phyloP scores from a whole-genome alignment of 2,888 invertebrate genomes.

The Alitta virens region DNA sequence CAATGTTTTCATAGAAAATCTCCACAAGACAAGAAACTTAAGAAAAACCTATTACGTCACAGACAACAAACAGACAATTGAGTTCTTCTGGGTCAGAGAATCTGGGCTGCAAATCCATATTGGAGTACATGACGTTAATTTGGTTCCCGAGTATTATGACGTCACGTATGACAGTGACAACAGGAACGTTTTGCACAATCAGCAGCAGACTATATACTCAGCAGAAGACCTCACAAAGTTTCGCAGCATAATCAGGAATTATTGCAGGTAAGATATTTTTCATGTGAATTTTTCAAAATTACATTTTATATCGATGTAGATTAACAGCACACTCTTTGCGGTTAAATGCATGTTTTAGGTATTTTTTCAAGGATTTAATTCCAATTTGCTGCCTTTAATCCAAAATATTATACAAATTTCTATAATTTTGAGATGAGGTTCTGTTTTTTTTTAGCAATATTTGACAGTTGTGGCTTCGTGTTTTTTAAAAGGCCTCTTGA shows the following conservation, averaged over 20 bases:
- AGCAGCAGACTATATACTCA: conserved; percentile 29
- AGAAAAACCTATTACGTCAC: conserved; percentile 43
- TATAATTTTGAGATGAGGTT: no score
- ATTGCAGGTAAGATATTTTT: conserved; percentile 53
- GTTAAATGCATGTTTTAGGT: no score
- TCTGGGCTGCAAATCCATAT: conserved; percentile 49
- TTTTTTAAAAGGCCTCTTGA: no score
- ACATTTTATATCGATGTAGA: no score
- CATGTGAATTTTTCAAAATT: no score
- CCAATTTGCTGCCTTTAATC: no score
- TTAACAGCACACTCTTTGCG: no score
- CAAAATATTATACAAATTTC: no score
- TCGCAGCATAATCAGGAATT: conserved; percentile 32
- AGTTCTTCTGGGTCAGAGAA: conserved; percentile 45
- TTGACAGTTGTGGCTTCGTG: no score
- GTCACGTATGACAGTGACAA: conserved; percentile 44
- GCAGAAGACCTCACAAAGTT: conserved; percentile 38
- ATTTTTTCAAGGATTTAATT: no score
- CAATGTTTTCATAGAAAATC: conserved; percentile 50
- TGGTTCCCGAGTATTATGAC: conserved; percentile 51
- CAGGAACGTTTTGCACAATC: conserved; percentile 33
- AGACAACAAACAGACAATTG: conserved; percentile 43
- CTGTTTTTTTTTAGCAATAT: no score
- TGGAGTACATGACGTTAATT: conserved; percentile 42
- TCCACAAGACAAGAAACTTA: conserved; percentile 36